Conservation (phyloP, 2,797 vertebrate genomes). For the Hyperoplus immaculatus region DNA sequence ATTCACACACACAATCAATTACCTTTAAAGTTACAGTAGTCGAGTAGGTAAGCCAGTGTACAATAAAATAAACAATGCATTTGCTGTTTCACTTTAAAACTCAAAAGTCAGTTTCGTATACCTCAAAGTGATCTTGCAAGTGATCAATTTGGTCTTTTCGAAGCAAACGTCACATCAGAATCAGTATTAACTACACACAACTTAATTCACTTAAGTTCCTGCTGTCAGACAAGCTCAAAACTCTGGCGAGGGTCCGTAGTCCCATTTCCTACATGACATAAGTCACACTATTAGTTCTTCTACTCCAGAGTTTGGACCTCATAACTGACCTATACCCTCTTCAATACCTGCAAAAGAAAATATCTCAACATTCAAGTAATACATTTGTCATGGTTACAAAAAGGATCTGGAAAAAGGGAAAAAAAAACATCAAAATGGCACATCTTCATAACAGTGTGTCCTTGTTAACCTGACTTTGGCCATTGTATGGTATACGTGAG, state of each 20-base stretch:
- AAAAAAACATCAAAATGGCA: constrained; percentile 72
- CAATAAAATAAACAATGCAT: constrained; percentile 94
- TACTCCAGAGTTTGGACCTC: constrained; percentile 74
- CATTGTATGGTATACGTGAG: constrained; percentile 62
- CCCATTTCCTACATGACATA: constrained; percentile 61
- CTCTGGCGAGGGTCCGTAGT: constrained; percentile 69
- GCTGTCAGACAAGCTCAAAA: constrained; percentile 51
- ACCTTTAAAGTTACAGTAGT: constrained; percentile 97
- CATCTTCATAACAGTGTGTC: constrained; percentile 70
- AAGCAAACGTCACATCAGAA: constrained; percentile 79
- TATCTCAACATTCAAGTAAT: constrained; percentile 86
- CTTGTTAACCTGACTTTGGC: constrained; percentile 73
- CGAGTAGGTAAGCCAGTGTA: constrained; percentile 99
- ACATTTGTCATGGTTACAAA: constrained; percentile 74
- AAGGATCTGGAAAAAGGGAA: constrained; percentile 59
- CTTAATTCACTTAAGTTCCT: constrained; percentile 60
- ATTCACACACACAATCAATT: constrained; percentile 90
- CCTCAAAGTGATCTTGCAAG: constrained; percentile 91
- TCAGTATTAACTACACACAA: constrained; percentile 83
- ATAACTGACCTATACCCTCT: constrained; percentile 55
- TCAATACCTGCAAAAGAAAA: constrained; percentile 70
- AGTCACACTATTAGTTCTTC: constrained; percentile 69
- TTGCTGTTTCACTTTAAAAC: constrained; percentile 85
- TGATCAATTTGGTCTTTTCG: constrained; percentile 93
- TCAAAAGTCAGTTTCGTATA: constrained; percentile 82